Evolutionary conservation across 2,797 vertebrate genomes (phyloP), one percentile per base, ranked within the genome.

Genomic region (Psittacula echo): DNA sequence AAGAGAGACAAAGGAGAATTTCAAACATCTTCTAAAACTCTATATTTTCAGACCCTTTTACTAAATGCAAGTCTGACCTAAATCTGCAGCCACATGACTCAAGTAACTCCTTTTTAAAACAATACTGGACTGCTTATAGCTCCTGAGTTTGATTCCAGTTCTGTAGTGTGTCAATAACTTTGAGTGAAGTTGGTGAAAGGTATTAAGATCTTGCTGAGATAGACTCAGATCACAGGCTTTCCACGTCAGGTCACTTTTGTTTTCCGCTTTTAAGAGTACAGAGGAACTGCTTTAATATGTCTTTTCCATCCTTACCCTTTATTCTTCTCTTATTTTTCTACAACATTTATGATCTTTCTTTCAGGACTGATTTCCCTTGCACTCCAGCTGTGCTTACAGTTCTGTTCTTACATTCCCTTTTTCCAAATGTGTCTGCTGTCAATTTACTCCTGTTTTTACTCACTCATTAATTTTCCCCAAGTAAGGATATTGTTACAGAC

Each of bases 371-470:
- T 86, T 86, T 86, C 45, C 37, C 26, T 67, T 77, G 23, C 23
- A 78, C 11, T 81, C 21, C 70, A 66, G 48, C 62, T 94, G 58
- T 72, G 66, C 54, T 90, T 91, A 78, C 19, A 72, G 41, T 84
- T 91, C 48, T 87, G 18, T 58, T 85, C 68, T 80, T 65, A 67
- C 22, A 78, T 54, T 77, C 30, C 20, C 62, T 39, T 85, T 94
- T 45, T 75, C 70, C 87, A 89, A 29, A 68, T 81, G 42, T 58
- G 19, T 78, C 47, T 77, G 68, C 34, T 93, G 73, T 78, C 70
- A 90, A 37, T 83, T 88, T 89, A 77, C 48, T 92, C 41, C 48
- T 75, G 48, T 91, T 92, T 94, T 81, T 58, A 85, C 37, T 94
- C 68, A 76, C 11, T 61, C 14, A 2, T 1, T 9, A 19, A 54